Base-by-base conservation (phyloP, 2,888 invertebrate species). In the Chalcis sispes region DNA sequence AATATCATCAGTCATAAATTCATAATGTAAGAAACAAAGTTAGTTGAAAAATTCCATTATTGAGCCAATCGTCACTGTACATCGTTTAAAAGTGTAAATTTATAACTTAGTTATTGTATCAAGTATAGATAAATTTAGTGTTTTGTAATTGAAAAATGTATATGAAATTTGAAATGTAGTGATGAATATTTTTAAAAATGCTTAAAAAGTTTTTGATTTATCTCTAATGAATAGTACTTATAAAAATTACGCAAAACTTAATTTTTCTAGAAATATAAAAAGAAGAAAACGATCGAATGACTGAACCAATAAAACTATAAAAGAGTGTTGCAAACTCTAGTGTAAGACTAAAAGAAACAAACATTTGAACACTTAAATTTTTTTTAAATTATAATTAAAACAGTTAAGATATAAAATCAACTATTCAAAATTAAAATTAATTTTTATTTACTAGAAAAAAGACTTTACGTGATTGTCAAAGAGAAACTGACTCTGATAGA, bases 91-190 rank as follows among this genome's bases (percentile, higher is more conserved):
- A n/a, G n/a, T n/a, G n/a, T n/a, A n/a, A n/a, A n/a, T n/a, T n/a
- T n/a, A n/a, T n/a, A n/a, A n/a, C n/a, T n/a, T n/a, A n/a, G n/a
- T n/a, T n/a, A n/a, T n/a, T n/a, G n/a, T n/a, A n/a, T n/a, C n/a
- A 54, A 10, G 15, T 13, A 58, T 36, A 54, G 40, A 42, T 61
- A 48, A 77, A 78, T 46, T 74, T 50, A 40, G 48, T 32, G 46
- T 2, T 15, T 58, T 27, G 36, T 56, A 64, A 75, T 79, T 58
- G 59, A 74, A 71, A 77, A 74, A 77, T 73, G 66, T 72, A 77
- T 65, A 67, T 67, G 8, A 36, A 62, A 23, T 62, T 54, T 54
- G 5, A 46, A 65, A 29, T 70, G 32, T 50, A 40, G 13, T 61
- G 46, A 29, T 2, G 27, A 54, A 58, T 54, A 72, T 50, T 40